Base-by-base conservation (phyloP, 1,140 invertebrate species). In the Drosophila miranda region DNA sequence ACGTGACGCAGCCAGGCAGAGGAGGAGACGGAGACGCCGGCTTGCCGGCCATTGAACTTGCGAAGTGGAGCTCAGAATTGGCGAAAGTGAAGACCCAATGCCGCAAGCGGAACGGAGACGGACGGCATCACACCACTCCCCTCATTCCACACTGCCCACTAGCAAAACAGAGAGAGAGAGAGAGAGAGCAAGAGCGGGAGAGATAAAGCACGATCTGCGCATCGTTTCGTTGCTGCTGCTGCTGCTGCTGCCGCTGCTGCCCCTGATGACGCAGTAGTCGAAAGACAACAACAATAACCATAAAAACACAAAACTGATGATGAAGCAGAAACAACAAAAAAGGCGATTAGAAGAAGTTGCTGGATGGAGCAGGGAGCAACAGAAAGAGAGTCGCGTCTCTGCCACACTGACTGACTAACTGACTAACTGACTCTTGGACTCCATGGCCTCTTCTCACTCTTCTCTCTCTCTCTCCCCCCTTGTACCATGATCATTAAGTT, bases 51-150 rank as follows among this genome's bases (percentile, higher is more conserved):
- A 78, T 88, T 87, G 82, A 87, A 87, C 82, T 83, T 82, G 75
- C 66, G 57, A 82, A 88, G 67, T 87, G 57, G 78, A 87, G 82
- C 82, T 87, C 82, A 87, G 78, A 87, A 87, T 87, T 87, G 82
- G 82, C 82, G 82, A 87, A 87, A 87, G 82, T 87, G 82, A 87
- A 88, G 82, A 87, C 82, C 82, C 83, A 87, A 75, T 87, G 83
- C 82, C 82, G 67, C 82, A 76, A 70, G 83, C 82, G 46, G 52
- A 81, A 56, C 38, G 55, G 57, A 60, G 55, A 64, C 38, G 46
- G 53, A 45, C 16, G 23, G 41, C 13, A 38, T 3, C 3, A 8
- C 30, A 30, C 11, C 11, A 38, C 30, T 34, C 9, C 30, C 30
- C 30, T 34, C 30, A 34, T 34, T 34, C 30, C 9, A 3, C 9